Evolutionary conservation across 2,888 invertebrate genomes (phyloP).

Genomic region (Drosophila merina): DNA sequence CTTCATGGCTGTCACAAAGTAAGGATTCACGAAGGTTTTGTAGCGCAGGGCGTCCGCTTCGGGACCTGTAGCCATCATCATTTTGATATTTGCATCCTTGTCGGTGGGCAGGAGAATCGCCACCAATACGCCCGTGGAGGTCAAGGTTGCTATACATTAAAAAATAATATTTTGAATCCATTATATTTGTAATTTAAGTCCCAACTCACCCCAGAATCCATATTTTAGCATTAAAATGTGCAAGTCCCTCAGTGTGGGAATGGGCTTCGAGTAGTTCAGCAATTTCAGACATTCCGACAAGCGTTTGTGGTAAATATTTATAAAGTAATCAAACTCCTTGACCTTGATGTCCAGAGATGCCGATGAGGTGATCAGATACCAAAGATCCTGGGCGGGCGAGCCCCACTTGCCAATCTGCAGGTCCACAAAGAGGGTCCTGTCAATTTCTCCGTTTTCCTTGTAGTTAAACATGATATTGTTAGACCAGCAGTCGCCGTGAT

Average conservation of each 20-base stretch:
- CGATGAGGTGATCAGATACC: conserved; percentile 72
- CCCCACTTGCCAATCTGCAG: conserved; percentile 78
- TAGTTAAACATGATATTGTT: conserved; percentile 76
- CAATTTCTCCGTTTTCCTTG: conserved; percentile 55
- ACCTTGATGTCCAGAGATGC: conserved; percentile 62
- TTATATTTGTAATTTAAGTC: neutral
- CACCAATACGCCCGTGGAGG: conserved; percentile 55
- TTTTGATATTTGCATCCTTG: conserved; percentile 72
- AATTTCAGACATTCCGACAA: conserved; percentile 66
- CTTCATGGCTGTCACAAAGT: conserved; percentile 72
- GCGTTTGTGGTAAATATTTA: conserved; percentile 72
- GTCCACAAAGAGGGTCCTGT: conserved; percentile 68
- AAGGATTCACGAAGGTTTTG: conserved; percentile 63
- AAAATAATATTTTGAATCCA: neutral
- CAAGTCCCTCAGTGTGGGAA: conserved; percentile 69
- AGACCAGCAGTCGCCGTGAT: conserved; percentile 81
- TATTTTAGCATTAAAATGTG: conserved; percentile 69
- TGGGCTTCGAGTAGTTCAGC: conserved; percentile 62
- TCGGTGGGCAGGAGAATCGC: conserved; percentile 69
- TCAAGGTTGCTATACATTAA: conserved; percentile 56
- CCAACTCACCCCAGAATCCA: conserved; percentile 64
- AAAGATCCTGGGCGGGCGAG: conserved; percentile 73
- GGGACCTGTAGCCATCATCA: conserved; percentile 64
- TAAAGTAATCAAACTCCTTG: conserved; percentile 73
- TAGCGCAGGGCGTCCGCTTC: conserved; percentile 66